Evolutionary conservation across 2,888 invertebrate species (phyloP).

Genomic region (Lepeophtheirus nordmannii): DNA sequence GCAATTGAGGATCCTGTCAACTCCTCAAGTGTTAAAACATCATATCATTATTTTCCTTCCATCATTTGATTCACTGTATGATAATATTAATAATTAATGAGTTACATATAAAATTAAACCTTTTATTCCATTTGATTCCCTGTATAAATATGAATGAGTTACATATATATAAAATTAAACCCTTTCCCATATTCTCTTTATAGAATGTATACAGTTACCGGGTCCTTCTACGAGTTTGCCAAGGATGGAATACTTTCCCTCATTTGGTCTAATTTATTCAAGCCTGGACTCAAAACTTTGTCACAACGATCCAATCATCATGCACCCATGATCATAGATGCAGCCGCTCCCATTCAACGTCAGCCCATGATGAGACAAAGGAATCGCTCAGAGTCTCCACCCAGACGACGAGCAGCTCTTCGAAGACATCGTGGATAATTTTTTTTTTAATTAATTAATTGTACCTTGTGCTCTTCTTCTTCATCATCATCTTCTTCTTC

Average conservation of each 20-base stretch:
- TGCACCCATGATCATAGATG: no score
- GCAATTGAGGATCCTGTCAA: no score
- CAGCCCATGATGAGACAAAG: neutral
- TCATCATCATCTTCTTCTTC: neutral
- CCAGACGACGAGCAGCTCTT: neutral
- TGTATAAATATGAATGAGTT: no score
- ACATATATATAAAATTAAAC: no score
- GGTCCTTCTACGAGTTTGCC: neutral
- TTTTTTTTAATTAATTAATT: no score
- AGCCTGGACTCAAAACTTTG: neutral
- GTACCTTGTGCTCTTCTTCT: no score
- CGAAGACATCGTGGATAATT: neutral
- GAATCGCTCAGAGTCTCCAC: neutral
- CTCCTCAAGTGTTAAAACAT: no score
- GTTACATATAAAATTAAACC: no score
- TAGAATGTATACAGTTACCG: constrained; percentile 1
- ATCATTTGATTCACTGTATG: no score
- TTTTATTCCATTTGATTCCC: no score
- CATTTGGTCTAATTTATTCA: constrained; percentile 2
- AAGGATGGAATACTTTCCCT: constrained; percentile 1
- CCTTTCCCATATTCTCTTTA: neutral
- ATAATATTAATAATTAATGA: no score
- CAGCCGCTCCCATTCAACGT: neutral
- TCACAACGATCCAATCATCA: neutral
- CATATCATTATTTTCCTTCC: no score